Conservation (phyloP, 1,140 invertebrate genomes). For the Lepidostoma basale region DNA sequence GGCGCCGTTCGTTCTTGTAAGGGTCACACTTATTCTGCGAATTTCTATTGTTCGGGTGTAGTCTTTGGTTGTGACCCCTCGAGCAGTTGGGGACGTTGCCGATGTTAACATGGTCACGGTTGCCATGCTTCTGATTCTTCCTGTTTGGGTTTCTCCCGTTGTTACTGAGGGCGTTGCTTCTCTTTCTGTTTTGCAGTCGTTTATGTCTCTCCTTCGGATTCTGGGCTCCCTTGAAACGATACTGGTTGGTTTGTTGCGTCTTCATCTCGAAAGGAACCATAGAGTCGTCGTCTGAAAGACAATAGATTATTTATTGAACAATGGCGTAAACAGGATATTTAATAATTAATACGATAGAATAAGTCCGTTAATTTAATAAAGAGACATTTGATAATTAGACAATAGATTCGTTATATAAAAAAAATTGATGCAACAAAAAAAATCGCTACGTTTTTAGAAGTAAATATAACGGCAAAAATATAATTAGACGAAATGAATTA, state of each 20-base stretch:
- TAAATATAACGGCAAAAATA: too few relatives aligned
- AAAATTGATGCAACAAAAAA: too few relatives aligned
- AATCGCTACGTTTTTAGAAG: too few relatives aligned
- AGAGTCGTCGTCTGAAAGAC: background rate
- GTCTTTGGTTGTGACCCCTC: slow-evolving; percentile 27
- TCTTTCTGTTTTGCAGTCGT: slow-evolving; percentile 29
- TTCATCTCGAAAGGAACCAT: background rate
- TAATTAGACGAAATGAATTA: too few relatives aligned
- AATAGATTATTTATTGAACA: too few relatives aligned
- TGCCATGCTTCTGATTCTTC: background rate
- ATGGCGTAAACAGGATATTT: too few relatives aligned
- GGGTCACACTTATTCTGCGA: slow-evolving; percentile 21
- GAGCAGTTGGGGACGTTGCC: background rate
- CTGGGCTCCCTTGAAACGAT: background rate
- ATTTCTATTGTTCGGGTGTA: slow-evolving; percentile 33
- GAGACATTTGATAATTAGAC: too few relatives aligned
- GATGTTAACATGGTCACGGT: background rate
- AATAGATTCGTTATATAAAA: too few relatives aligned
- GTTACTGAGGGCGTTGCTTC: slow-evolving; percentile 22
- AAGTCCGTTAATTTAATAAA: too few relatives aligned
- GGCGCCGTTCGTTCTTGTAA: slow-evolving; percentile 26
- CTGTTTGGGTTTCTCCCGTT: slow-evolving; percentile 15
- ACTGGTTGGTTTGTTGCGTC: background rate
- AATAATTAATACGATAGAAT: too few relatives aligned
- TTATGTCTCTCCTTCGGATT: background rate